phyloP scores from a whole-genome alignment of 2,113 vertebrate species.

The Dipodomys ordii region DNA sequence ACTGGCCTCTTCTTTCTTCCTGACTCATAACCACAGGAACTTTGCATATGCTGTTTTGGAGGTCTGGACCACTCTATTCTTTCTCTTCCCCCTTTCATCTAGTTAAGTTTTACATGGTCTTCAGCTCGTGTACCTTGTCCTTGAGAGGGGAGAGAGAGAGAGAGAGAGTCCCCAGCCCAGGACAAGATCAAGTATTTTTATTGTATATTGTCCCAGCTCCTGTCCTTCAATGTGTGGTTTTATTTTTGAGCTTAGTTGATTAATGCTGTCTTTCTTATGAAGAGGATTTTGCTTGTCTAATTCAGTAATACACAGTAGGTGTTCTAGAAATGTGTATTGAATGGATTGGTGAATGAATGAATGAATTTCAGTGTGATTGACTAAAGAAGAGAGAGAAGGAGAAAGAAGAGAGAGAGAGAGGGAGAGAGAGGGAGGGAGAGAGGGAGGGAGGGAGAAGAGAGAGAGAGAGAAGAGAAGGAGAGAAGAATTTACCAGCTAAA shows the following conservation, averaged over 20 bases:
- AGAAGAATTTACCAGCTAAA: slow-evolving; percentile 55
- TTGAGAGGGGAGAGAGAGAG: too few relatives aligned
- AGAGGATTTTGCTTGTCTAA: background rate
- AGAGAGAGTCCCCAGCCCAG: background rate
- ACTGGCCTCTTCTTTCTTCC: background rate
- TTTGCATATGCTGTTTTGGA: background rate
- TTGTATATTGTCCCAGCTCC: background rate
- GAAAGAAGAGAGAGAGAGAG: too few relatives aligned
- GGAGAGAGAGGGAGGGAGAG: too few relatives aligned
- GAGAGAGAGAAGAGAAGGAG: background rate
- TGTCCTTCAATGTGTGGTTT: background rate
- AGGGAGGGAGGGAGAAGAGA: too few relatives aligned
- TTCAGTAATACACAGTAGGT: slow-evolving; percentile 33
- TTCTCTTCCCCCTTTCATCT: background rate
- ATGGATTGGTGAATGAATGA: background rate
- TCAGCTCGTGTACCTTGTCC: too few relatives aligned
- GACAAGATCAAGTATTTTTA: background rate
- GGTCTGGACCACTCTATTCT: background rate
- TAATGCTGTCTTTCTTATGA: background rate
- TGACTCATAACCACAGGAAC: background rate
- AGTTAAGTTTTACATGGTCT: background rate
- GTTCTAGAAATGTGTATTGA: background rate
- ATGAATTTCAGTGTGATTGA: background rate
- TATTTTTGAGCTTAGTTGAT: background rate
- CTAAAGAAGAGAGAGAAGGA: background rate